Base-by-base conservation (phyloP, 2,113 vertebrate species). In the Atlantisia rogersi region DNA sequence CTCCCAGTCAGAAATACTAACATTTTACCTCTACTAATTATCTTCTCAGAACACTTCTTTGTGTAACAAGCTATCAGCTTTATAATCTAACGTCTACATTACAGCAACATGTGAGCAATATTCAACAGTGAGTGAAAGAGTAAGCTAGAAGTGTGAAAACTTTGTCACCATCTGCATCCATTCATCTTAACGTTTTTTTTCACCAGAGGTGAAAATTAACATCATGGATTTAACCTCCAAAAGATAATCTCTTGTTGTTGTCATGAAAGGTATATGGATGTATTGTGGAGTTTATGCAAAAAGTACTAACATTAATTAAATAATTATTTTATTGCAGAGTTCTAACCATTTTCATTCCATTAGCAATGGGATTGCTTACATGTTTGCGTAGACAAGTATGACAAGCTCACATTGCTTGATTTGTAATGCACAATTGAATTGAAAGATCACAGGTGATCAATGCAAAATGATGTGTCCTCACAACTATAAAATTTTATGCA, bases 11-110 rank as follows among this genome's bases (percentile, higher is more conserved):
- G 52, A 94, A 96, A 32, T 35, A 1, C 7, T 89, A 83, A 5
- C 11, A 50, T 81, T 96, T 97, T 88, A 92, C 94, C 46, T 60
- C 20, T 90, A 59, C 55, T 96, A 60, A 86, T 95, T 92, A 91
- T 80, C 25, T 94, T 73, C 60, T 32, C 69, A 69, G 62, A 85
- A 71, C 62, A 94, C 53, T 75, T 56, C 56, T 69, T 92, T 22
- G 12, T 35, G 53, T 44, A 88, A 71, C 11, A 70, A 92, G 11
- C 8, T 90, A 81, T 64, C 29, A 79, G 5, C 37, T 86, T 95
- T 28, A 25, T 88, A 88, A 79, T 46, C 12, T 28, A 68, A 37
- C 56, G 25, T 58, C 60, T 92, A 29, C 52, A 52, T 63, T 73
- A 85, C 44, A 87, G 48, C n/a, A 85, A 4, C 5, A 9, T 52